These are phyloP conservation scores for Acanthosepion lycidas DNA, from an alignment of 2,888 invertebrate genomes.

Conservation along the genomic window DNA sequence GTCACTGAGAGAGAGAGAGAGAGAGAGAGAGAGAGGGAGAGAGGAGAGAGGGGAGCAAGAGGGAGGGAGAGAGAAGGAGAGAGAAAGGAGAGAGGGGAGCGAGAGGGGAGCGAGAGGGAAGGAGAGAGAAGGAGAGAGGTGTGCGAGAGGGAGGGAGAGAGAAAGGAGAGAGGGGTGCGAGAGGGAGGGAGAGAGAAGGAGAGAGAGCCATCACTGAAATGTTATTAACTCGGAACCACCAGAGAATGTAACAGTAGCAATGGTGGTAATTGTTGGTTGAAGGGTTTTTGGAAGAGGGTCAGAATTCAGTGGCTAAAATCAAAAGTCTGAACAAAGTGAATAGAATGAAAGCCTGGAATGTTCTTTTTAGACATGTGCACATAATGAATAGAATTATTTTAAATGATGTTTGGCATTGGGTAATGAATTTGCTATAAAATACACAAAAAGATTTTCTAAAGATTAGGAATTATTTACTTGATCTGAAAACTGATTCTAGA, in stretches of 20 bases:
- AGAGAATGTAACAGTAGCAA: background rate
- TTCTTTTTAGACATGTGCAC: background rate
- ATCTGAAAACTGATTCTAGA: too few relatives aligned
- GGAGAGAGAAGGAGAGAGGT: background rate
- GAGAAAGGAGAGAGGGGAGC: background rate
- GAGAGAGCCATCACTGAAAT: background rate
- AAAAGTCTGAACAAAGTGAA: background rate
- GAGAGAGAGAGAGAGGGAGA: too few relatives aligned
- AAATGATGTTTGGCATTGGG: background rate
- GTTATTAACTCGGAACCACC: background rate
- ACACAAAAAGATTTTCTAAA: too few relatives aligned
- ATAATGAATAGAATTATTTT: background rate
- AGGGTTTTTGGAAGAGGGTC: constrained; percentile 15
- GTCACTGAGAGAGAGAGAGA: background rate
- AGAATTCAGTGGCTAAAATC: background rate
- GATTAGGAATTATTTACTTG: too few relatives aligned
- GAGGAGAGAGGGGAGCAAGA: too few relatives aligned
- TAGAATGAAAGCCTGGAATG: background rate
- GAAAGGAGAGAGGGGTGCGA: too few relatives aligned
- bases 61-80: too few relatives aligned
- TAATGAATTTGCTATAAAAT: background rate
- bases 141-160: too few relatives aligned
- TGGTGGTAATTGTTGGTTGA: background rate
- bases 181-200: too few relatives aligned
- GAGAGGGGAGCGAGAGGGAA: background rate